Base-by-base conservation (phyloP, 2,797 vertebrate genomes). In the Propithecus deckenii region DNA sequence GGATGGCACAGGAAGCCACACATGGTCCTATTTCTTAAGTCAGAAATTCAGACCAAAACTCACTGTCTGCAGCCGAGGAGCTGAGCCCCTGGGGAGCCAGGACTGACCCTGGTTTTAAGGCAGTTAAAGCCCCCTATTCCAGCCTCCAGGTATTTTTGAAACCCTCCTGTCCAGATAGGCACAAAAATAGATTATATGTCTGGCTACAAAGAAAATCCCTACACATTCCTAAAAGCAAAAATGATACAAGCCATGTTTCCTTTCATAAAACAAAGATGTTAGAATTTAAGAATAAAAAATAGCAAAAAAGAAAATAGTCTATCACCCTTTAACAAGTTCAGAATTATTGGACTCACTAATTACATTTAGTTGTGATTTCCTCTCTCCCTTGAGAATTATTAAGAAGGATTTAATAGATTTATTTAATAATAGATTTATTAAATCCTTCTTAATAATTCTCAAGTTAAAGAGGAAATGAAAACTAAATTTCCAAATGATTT, bases 261-360 rank as follows among this genome's bases (percentile, higher is more conserved):
- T 85, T 79, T 38, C 22, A 57, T 65, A 43, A 89, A 65, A 46
- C n/a, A 72, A 57, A 57, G 32, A 65, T 69, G 41, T 23, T 43
- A 80, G n/a, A 80, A 65, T 78, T 41, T 61, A 43, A 43, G 22
- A 88, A 65, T 30, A 63, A 79, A 96, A 35, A 11, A 12, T 17
- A 38, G 25, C 25, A 50, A 38, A 50, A 80, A 5, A 48, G 10
- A 61, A 71, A 46, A 63, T 35, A 22, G 32, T 67, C 15, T 67
- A 50, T 41, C 15, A 17, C 35, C 15, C 9, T n/a, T 65, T 75
- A 71, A 79, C 4, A 85, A 87, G n/a, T 50, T 9, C 15, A 80
- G 30, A 7, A 15, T 90, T 80, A 22, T 65, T 52, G 25, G 57
- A 59, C 23, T 59, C 28, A 12, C 28, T 28, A 12, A 28, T 59